These are phyloP conservation scores for Leuciscus idus DNA, from an alignment of 2,113 vertebrate genomes.

Conservation along the genomic window DNA sequence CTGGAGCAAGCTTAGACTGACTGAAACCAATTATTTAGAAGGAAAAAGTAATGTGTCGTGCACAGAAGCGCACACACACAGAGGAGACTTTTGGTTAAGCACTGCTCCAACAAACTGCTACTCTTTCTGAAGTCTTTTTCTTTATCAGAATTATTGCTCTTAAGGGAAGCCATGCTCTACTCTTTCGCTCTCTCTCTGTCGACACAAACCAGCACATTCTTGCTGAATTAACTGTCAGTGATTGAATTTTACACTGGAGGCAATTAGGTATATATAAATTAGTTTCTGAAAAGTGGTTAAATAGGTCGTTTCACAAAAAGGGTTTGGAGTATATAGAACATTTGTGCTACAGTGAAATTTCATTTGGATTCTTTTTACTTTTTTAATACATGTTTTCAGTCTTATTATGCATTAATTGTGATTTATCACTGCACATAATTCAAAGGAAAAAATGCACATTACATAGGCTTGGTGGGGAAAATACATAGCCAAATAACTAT, in stretches of 20 bases:
- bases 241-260: conserved; percentile 36
- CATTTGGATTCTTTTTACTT: not conserved
- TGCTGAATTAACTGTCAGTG: conserved; percentile 13
- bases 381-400: not conserved
- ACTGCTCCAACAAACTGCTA: not conserved
- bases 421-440: not conserved
- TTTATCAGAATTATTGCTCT: conserved; percentile 32
- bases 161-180: not conserved
- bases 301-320: conserved; percentile 26
- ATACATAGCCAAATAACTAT: not conserved
- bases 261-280: conserved; percentile 42
- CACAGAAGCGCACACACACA: conserved; percentile 21
- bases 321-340: conserved; percentile 30
- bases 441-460: not conserved
- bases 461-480: not conserved
- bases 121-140: conserved; percentile 3
- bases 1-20: conserved; percentile 17
- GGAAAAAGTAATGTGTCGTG: not conserved
- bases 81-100: conserved; percentile 16
- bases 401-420: not conserved
- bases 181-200: not conserved
- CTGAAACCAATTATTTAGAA: conserved; percentile 19
- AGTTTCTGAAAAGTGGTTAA: conserved; percentile 39
- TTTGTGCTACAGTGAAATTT: conserved; percentile 20
- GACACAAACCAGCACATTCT: conserved; percentile 7